These are phyloP conservation scores for Orestias chungarensis DNA, from an alignment of 2,797 vertebrate genomes.

Conservation along the genomic window DNA sequence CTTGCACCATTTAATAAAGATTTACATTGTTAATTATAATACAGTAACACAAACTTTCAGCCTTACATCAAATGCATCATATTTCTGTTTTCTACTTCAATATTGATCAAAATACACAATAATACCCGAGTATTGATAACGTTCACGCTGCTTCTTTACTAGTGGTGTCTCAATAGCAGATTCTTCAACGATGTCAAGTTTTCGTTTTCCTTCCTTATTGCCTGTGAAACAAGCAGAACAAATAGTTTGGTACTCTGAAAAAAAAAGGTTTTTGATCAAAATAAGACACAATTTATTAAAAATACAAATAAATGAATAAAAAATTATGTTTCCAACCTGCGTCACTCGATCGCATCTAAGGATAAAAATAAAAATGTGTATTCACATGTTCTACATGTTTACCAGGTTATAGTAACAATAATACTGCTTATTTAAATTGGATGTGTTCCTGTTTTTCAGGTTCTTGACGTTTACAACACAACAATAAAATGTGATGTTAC, in stretches of 20 bases:
- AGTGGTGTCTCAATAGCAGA: background rate
- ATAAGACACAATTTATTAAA: background rate
- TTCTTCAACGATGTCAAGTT: background rate
- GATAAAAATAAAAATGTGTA: background rate
- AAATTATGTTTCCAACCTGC: slow-evolving; percentile 9
- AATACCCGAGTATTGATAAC: slow-evolving; percentile 7
- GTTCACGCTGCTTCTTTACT: background rate
- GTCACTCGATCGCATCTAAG: slow-evolving; percentile 15
- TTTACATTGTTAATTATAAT: background rate
- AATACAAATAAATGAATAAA: background rate
- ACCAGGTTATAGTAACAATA: too few relatives aligned
- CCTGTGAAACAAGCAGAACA: background rate
- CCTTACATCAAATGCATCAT: background rate
- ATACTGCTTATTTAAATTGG: background rate
- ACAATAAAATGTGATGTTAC: background rate
- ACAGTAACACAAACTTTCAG: background rate
- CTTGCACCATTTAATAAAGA: background rate
- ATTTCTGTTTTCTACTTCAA: background rate
- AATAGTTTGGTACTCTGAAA: background rate
- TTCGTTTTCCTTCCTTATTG: slow-evolving; percentile 29
- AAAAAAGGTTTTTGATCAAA: background rate
- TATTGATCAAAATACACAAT: background rate
- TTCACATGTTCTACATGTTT: too few relatives aligned
- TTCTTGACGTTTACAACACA: too few relatives aligned
- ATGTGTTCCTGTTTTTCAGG: too few relatives aligned